Base-by-base conservation (phyloP, 2,797 vertebrate genomes). In the Eleutherodactylus coqui region DNA sequence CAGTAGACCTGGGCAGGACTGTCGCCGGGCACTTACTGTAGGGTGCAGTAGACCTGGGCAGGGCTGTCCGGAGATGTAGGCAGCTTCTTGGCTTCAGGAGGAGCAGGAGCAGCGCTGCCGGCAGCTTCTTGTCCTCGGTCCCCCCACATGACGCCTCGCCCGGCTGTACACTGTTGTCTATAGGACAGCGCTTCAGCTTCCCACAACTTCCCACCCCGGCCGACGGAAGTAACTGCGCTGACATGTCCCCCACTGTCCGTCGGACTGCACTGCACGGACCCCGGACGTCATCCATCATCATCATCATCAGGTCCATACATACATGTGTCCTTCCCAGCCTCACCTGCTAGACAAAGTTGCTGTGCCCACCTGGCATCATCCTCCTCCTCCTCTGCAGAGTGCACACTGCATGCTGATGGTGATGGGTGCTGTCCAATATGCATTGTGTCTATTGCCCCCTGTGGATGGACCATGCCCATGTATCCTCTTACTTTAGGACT, bases 121-220 rank as follows among this genome's bases (percentile, higher is more conserved):
- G 81, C 9, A 36, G 75, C 62, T 51, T 87, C 79, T 16, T 70
- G 41, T 41, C 7, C 64, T 17, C 34, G 51, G 10, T 82, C 64
- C 32, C 86, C 67, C 64, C 86, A 79, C 86, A 87, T 87, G 5
- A 24, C 72, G 36, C 72, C 34, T 27, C 24, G n/a, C 10, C 55
- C 49, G 43, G 19, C 84, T n/a, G 47, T 24, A 75, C 10, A 60
- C 2, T 24, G 45, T 32, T 14, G 38, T 43, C 38, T 84, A 51
- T 51, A 62, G 47, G 83, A 70, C 34, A 70, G 70, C 72, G 32
- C 73, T 84, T 19, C 62, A 32, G 73, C 58, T 85, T 85, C 62
- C 47, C 64, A 72, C 84, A 80, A 80, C 77, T 85, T 80, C 84
- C 84, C 79, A 36, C 79, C 84, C 85, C 73, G 41, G 73, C 29